Percentiles rank a stretch among this genome's conserved stretches.
These are phyloP conservation scores for Cremastobaeus sp. DNA, from an alignment of 2,888 invertebrate species.

Conservation along the genomic window DNA sequence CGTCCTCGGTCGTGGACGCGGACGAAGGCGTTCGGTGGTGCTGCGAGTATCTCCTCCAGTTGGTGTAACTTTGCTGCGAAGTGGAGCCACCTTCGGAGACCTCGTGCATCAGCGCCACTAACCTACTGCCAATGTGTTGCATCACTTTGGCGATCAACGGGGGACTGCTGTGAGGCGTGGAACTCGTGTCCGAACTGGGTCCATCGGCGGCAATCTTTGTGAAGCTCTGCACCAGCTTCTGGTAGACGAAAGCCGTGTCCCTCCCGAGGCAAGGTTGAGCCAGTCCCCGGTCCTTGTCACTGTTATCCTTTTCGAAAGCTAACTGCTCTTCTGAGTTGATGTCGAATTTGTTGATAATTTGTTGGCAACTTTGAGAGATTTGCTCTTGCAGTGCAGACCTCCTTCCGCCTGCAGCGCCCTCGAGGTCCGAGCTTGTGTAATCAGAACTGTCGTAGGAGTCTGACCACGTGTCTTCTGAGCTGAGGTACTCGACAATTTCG, in stretches of 20 bases:
- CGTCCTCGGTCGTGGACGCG: slow-evolving; percentile 84
- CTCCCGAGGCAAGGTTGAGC: slow-evolving; percentile 80
- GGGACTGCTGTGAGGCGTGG: slow-evolving; percentile 84
- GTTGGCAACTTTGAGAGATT: slow-evolving; percentile 92
- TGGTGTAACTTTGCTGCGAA: slow-evolving; percentile 78
- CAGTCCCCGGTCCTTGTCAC: slow-evolving; percentile 69
- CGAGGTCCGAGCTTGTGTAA: slow-evolving; percentile 92
- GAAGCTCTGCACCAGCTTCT: slow-evolving; percentile 90
- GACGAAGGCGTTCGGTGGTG: slow-evolving; percentile 81
- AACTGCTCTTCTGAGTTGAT: slow-evolving; percentile 66
- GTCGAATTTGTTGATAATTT: slow-evolving; percentile 92
- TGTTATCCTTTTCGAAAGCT: slow-evolving; percentile 53
- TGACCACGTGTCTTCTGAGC: slow-evolving; percentile 95
- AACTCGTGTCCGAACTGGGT: slow-evolving; percentile 81
- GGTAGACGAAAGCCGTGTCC: slow-evolving; percentile 92
- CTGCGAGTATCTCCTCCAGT: slow-evolving; percentile 82
- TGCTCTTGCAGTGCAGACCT: slow-evolving; percentile 88
- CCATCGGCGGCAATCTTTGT: slow-evolving; percentile 85
- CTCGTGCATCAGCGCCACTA: slow-evolving; percentile 94
- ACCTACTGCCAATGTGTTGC: slow-evolving; percentile 92
- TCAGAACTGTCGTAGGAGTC: slow-evolving; percentile 96
- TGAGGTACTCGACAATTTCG: slow-evolving; percentile 94
- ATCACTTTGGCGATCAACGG: slow-evolving; percentile 93
- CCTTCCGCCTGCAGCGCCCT: slow-evolving; percentile 82
- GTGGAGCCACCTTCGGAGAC: slow-evolving; percentile 86